These are phyloP conservation scores for Sebastiscus albofasciatus DNA, from an alignment of 2,797 vertebrate species.

Conservation along the genomic window DNA sequence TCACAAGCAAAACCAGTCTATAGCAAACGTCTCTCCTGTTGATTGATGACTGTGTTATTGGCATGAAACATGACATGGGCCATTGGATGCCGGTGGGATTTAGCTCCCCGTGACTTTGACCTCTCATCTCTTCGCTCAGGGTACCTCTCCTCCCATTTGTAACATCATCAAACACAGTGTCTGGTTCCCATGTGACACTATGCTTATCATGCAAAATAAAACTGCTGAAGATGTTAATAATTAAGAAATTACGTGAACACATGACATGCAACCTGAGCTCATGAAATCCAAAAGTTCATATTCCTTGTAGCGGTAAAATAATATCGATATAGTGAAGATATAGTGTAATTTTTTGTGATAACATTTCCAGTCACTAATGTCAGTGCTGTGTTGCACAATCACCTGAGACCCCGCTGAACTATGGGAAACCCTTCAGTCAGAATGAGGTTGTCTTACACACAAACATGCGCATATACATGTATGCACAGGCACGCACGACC, in stretches of 20 bases:
- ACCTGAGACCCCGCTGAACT: slow-evolving; percentile 49
- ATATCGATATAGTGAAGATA: not conserved
- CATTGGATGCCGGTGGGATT: slow-evolving; percentile 20
- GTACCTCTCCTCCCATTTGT: slow-evolving; percentile 8
- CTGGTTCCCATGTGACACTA: not conserved
- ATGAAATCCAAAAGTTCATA: not conserved
- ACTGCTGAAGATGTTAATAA: not conserved
- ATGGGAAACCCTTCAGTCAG: slow-evolving; percentile 47
- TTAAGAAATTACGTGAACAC: not conserved
- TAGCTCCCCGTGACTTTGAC: slow-evolving; percentile 7
- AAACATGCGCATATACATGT: slow-evolving; percentile 29
- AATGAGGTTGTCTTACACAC: slow-evolving; percentile 54
- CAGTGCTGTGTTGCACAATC: slow-evolving; percentile 21
- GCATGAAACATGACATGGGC: slow-evolving; percentile 38
- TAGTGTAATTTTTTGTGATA: not conserved
- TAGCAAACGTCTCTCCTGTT: not conserved
- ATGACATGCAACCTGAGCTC: not conserved
- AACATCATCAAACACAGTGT: slow-evolving; percentile 14
- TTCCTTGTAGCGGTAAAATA: not conserved
- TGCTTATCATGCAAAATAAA: slow-evolving; percentile 3
- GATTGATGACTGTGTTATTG: slow-evolving; percentile 37
- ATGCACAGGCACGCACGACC: not conserved
- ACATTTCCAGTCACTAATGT: not conserved
- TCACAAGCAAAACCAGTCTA: not conserved
- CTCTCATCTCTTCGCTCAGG: not conserved